These are phyloP conservation scores for Engraulis encrasicolus DNA, from an alignment of 2,113 vertebrate genomes.

Conservation along the genomic window DNA sequence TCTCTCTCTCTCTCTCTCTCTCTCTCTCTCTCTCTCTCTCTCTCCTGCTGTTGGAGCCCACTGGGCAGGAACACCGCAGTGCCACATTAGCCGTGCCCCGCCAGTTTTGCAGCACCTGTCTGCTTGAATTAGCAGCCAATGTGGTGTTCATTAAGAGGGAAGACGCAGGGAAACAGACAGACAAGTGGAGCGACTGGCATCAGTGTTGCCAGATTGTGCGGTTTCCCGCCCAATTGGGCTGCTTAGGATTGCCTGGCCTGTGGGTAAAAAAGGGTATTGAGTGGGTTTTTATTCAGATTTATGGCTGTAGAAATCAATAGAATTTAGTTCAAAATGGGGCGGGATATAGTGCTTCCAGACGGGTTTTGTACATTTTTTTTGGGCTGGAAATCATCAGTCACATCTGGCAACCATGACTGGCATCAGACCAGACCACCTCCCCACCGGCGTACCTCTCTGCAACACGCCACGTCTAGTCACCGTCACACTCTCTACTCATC, in stretches of 20 bases:
- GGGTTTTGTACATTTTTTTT: too few species aligned
- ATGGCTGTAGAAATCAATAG: too few species aligned
- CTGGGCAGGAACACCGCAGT: background rate
- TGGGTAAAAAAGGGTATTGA: too few species aligned
- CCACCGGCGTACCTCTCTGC: background rate
- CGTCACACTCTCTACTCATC: background rate
- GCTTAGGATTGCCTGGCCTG: too few species aligned
- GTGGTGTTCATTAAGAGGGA: background rate
- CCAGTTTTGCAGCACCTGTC: background rate
- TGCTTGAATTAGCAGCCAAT: background rate
- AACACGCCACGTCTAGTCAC: constrained; percentile 8
- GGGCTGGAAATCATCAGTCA: too few species aligned
- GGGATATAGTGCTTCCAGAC: too few species aligned
- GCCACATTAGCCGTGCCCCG: background rate
- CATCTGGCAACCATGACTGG: too few species aligned
- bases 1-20: background rate
- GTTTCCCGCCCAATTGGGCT: too few species aligned
- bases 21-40: background rate
- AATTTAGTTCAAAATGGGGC: too few species aligned
- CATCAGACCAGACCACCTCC: background rate
- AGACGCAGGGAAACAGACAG: too few species aligned
- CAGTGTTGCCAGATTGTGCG: too few species aligned
- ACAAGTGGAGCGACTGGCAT: background rate
- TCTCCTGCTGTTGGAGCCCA: background rate
- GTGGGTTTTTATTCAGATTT: too few species aligned